Conservation (phyloP, 2,797 vertebrate genomes). For the Nyctibius grandis region DNA sequence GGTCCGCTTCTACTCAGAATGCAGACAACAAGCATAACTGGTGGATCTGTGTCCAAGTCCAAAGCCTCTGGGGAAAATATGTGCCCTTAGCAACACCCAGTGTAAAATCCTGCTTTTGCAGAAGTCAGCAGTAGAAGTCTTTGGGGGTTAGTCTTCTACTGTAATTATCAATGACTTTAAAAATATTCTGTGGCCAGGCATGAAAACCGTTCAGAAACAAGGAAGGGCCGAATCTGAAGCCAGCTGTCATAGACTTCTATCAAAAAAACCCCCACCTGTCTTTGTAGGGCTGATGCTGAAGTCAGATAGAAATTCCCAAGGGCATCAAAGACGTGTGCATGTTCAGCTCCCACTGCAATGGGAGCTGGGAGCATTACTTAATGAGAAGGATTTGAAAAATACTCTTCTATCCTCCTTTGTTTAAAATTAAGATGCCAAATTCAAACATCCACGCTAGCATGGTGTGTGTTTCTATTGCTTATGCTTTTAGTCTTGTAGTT, state of each 20-base stretch:
- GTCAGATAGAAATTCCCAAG: not conserved
- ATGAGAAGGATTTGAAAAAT: conserved; percentile 8
- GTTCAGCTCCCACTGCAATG: not conserved
- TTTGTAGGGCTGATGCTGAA: not conserved
- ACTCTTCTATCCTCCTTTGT: not conserved
- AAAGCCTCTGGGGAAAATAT: not conserved
- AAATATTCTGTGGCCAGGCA: not conserved
- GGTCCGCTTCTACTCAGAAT: not conserved
- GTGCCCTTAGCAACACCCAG: not conserved
- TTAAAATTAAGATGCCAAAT: conserved; percentile 27
- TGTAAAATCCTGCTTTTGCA: not conserved
- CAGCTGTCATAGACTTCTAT: not conserved
- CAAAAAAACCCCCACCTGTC: not conserved
- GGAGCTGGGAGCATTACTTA: not conserved
- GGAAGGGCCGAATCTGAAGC: not conserved
- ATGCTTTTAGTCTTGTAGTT: conserved; percentile 4
- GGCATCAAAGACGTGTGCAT: not conserved
- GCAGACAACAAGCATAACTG: not conserved
- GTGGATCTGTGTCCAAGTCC: not conserved
- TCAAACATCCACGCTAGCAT: not conserved
- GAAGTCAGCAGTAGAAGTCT: not conserved
- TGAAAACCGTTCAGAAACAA: not conserved
- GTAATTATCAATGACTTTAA: not conserved
- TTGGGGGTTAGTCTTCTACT: not conserved
- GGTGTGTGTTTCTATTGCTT: conserved; percentile 24